These are phyloP conservation scores for Argopecten irradians DNA, from an alignment of 1,140 invertebrate genomes.

Conservation along the genomic window DNA sequence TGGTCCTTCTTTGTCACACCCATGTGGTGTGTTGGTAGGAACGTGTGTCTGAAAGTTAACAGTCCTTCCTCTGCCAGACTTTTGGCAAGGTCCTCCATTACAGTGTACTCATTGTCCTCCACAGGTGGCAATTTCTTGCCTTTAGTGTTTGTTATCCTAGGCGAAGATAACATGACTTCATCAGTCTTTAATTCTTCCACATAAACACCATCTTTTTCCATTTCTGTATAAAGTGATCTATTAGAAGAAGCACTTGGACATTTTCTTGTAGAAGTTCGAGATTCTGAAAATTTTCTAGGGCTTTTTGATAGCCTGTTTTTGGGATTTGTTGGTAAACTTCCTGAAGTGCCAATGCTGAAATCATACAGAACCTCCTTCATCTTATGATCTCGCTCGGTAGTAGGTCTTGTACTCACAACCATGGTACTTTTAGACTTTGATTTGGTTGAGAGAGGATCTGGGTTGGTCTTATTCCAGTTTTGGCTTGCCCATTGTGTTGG, in stretches of 20 bases:
- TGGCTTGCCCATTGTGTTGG: slow-evolving; percentile 59
- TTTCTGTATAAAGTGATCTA: slow-evolving; percentile 56
- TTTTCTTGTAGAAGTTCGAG: slow-evolving; percentile 43
- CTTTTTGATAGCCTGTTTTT: slow-evolving; percentile 28
- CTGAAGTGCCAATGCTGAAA: slow-evolving; percentile 69
- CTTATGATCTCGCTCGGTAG: slow-evolving; percentile 39
- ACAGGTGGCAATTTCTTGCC: slow-evolving; percentile 37
- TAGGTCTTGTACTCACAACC: slow-evolving; percentile 3
- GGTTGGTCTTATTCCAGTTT: slow-evolving; percentile 53
- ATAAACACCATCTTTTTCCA: slow-evolving; percentile 57
- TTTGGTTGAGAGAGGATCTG: slow-evolving; percentile 30
- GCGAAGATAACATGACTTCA: slow-evolving; percentile 64
- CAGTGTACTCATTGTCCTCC: slow-evolving; percentile 47
- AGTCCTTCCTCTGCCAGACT: slow-evolving; percentile 46
- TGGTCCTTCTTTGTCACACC: slow-evolving; percentile 74
- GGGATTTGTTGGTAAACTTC: slow-evolving; percentile 58
- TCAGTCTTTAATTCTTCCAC: slow-evolving; percentile 62
- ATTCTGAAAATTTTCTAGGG: slow-evolving; percentile 37
- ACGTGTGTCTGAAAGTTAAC: slow-evolving; percentile 58
- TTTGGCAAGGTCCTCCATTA: slow-evolving; percentile 49
- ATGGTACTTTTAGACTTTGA: not conserved
- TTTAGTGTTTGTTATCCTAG: slow-evolving; percentile 29
- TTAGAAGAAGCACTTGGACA: slow-evolving; percentile 46
- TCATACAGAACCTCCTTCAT: slow-evolving; percentile 66
- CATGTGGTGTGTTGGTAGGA: slow-evolving; percentile 65